Conservation (phyloP, 2,888 invertebrate genomes). For the Lumbricus terrestris region DNA sequence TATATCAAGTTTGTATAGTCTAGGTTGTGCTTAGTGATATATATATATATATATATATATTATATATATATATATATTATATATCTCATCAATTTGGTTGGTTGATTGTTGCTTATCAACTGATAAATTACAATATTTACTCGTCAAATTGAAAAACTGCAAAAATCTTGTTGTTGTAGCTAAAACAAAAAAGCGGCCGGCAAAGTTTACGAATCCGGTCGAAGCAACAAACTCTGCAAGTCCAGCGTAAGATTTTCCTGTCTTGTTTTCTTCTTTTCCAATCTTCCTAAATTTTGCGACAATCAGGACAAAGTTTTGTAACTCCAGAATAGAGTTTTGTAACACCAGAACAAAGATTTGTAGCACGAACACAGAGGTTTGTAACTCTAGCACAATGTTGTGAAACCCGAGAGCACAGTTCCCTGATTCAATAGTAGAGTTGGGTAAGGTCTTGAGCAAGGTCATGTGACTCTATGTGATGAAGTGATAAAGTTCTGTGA, state of each 20-base stretch:
- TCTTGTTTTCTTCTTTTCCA: background rate
- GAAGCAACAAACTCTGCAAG: background rate
- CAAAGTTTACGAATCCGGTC: background rate
- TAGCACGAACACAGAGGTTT: too few relatives aligned
- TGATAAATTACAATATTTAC: background rate
- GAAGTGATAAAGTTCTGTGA: too few relatives aligned
- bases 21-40: too few relatives aligned
- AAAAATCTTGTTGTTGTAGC: background rate
- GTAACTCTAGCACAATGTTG: too few relatives aligned
- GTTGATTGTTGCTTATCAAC: background rate
- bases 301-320: background rate
- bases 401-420: too few relatives aligned
- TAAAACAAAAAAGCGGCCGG: background rate
- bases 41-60: too few relatives aligned
- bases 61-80: background rate
- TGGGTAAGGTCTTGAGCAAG: too few relatives aligned
- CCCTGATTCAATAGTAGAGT: too few relatives aligned
- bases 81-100: background rate
- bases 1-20: too few relatives aligned
- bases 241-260: background rate
- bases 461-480: too few relatives aligned
- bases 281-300: background rate
- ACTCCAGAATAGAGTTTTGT: too few relatives aligned
- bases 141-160: background rate
- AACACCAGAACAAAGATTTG: too few relatives aligned